Base-by-base conservation (phyloP, 1,140 invertebrate genomes). In the Scaptodrosophila lebanonensis region DNA sequence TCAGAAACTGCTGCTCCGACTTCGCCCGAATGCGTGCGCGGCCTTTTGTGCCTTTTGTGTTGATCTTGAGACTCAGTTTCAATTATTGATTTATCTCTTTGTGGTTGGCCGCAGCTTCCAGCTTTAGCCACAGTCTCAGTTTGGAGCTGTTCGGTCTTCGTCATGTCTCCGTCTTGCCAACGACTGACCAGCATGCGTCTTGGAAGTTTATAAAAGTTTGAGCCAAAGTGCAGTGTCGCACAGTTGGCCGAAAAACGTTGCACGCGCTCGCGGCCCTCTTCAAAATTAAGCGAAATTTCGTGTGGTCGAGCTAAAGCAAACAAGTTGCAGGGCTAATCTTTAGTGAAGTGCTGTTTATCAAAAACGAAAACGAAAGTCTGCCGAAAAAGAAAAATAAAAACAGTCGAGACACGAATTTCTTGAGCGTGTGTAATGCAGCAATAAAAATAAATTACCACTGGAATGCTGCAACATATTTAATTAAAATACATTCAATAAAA, bases 71-170 rank as follows among this genome's bases (percentile, higher is more conserved):
- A 61, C 64, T 50, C 53, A 71, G 62, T 62, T 56, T 65, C 61
- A 75, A 79, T 70, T 79, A 69, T 79, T 79, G 75, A 79, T 79
- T 79, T 79, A 79, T 79, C 75, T 79, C 75, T 79, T 64, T 47
- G 51, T 43, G 25, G 56, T 40, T 44, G 65, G 67, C 30, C 5
- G 59, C 25, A 35, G 51, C 15, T 16, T 36, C 11, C 33, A 4
- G 22, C 35, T 39, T 40, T 27, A 12, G 38, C 11, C 25, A 35
- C 25, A n/a, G n/a, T n/a, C n/a, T n/a, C n/a, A n/a, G n/a, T n/a
- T n/a, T 18, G 35, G 5, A 15, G 35, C 20, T 17, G 18, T 25
- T 30, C 16, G 13, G 6, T 1, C 35, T 1, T 33, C 36, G 22
- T 18, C 59, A 35, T 27, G 44, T 30, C 38, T 8, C 33, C 56